These are phyloP conservation scores for Salmo trutta DNA, from an alignment of 2,797 vertebrate genomes.

Conservation along the genomic window DNA sequence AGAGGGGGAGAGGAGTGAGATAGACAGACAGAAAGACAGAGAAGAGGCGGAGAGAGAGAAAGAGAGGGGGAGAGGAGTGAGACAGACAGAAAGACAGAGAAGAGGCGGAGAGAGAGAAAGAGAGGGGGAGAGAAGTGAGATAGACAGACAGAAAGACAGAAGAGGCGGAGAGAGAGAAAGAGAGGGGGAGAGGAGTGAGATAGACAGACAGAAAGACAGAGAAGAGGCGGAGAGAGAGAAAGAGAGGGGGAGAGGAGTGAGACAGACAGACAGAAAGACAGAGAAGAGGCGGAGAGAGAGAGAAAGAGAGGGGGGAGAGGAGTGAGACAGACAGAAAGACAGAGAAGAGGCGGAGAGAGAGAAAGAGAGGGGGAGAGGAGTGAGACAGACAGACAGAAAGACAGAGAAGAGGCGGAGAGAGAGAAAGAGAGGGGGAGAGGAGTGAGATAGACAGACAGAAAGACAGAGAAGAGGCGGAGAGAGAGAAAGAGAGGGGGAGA, in stretches of 20 bases:
- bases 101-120: slow-evolving; percentile 4
- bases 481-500: no score
- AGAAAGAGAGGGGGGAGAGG: neutral
- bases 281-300: slow-evolving; percentile 4
- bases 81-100: slow-evolving; percentile 31
- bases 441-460: no score
- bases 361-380: no score
- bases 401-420: slow-evolving; percentile 32
- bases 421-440: no score
- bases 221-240: slow-evolving; percentile 11
- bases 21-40: slow-evolving; percentile 17
- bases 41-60: slow-evolving; percentile 13
- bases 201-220: slow-evolving; percentile 29
- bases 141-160: slow-evolving; percentile 28
- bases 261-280: neutral
- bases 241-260: no score
- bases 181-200: no score
- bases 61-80: no score
- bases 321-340: neutral
- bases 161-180: slow-evolving; percentile 4
- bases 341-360: slow-evolving; percentile 24
- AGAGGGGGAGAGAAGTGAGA: no score
- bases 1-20: no score
- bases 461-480: slow-evolving; percentile 39
- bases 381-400: slow-evolving; percentile 7